Percentiles rank a stretch among this genome's conserved stretches.
Evolutionary conservation across 2,888 invertebrate species (phyloP).

Genomic region (Synanthedon andrenaeformis): DNA sequence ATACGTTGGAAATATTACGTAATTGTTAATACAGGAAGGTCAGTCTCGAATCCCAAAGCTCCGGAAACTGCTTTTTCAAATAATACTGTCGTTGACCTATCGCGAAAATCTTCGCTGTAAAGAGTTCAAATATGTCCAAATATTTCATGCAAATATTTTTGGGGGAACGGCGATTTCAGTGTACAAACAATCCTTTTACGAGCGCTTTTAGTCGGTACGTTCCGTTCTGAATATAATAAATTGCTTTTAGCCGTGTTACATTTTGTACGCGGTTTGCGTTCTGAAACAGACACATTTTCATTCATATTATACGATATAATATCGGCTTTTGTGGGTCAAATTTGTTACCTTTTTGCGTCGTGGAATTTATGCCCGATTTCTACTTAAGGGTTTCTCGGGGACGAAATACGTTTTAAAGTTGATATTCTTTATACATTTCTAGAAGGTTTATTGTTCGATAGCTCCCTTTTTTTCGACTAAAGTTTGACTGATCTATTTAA

Average conservation of each 20-base stretch:
- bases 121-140: constrained; percentile 4
- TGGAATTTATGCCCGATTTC: no score
- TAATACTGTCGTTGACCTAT: constrained; percentile 13
- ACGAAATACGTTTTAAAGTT: no score
- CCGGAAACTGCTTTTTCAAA: constrained; percentile 13
- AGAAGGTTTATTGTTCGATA: no score
- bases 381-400: no score
- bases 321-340: no score
- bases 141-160: constrained; percentile 18
- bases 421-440: no score
- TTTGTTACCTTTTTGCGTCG: no score
- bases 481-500: no score
- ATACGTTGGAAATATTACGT: background rate
- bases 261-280: background rate
- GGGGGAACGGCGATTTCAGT: constrained; percentile 7
- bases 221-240: constrained; percentile 4
- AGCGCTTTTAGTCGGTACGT: constrained; percentile 4
- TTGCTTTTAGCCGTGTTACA: constrained; percentile 1
- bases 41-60: constrained; percentile 10
- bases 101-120: constrained; percentile 10
- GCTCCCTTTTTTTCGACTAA: no score
- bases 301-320: no score
- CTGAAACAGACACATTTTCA: no score
- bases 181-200: constrained; percentile 10
- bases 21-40: constrained; percentile 13